Base-by-base conservation (phyloP, 2,113 vertebrate genomes). In the Mustela nigripes region DNA sequence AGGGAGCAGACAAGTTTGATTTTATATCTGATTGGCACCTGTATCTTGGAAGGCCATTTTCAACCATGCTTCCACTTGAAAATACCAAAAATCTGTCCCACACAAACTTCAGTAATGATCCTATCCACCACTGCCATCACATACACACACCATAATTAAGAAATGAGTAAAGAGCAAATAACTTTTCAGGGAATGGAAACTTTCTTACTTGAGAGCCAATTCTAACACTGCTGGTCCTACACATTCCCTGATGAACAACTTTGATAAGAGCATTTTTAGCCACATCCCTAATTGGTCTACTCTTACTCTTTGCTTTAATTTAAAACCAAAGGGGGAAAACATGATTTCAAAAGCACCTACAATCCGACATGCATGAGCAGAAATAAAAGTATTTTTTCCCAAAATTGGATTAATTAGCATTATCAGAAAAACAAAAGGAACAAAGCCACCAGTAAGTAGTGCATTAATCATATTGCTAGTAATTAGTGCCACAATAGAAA, bases 371-470 rank as follows among this genome's bases (percentile, higher is more conserved):
- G 74, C 93, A 60, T 45, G 94, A 97, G 84, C 73, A 94, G 96
- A 96, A 98, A 89, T 89, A 45, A 95, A 98, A 97, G 96, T 98
- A 95, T 98, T 91, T 98, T 97, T 95, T 98, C 97, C 95, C 95
- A 81, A 98, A 98, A 94, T 98, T 98, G 98, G 98, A 98, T 98
- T 99, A 99, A 99, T 99, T 98, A 98, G 96, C 97, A 98, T 98
- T 98, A 98, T 99, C 98, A 96, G 97, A 97, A 98, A 98, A 98
- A 95, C 97, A 98, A 98, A 97, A 97, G 95, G 97, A 99, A 98
- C 97, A 98, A 98, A 99, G 97, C 98, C 97, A 96, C 94, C 71
- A 95, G 97, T 98, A 97, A 93, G 96, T 88, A 97, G 95, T 98
- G 96, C 98, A 98, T 98, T 98, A 99, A 98, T 99, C 98, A 99